Percentiles rank a stretch among this genome's conserved stretches.
These are phyloP conservation scores for Orchesella cincta DNA, from an alignment of 1,140 invertebrate species.

Conservation along the genomic window DNA sequence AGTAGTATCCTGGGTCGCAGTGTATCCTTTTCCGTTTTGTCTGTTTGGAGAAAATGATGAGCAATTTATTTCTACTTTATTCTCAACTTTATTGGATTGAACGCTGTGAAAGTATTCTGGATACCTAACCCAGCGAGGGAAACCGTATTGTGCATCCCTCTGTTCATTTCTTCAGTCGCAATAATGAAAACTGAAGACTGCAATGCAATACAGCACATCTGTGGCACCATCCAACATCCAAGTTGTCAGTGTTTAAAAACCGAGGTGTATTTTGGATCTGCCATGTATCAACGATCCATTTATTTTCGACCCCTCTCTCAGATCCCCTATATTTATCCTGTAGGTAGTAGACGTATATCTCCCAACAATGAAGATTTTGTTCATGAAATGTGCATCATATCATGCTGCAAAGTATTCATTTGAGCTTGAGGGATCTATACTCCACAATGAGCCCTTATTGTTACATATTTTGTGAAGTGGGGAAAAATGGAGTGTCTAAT, in stretches of 20 bases:
- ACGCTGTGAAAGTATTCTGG: neutral
- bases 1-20: neutral
- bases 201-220: neutral
- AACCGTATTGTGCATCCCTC: neutral
- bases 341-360: too few species aligned
- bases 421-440: too few species aligned
- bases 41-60: neutral
- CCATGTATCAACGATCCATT: too few species aligned
- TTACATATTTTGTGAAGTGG: neutral
- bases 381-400: neutral
- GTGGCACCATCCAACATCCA: neutral
- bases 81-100: neutral
- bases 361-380: too few species aligned
- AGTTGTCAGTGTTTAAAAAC: neutral
- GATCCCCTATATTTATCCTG: too few species aligned
- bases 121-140: too few species aligned
- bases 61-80: constrained; percentile 17
- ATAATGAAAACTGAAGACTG: neutral
- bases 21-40: neutral
- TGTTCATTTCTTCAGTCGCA: neutral
- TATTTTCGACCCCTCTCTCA: too few species aligned
- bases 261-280: too few species aligned
- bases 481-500: neutral
- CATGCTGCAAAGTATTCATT: too few species aligned
- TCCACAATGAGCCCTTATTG: neutral